Conservation (phyloP, 1,140 invertebrate genomes). For the Yoshiicerus persimilis region DNA sequence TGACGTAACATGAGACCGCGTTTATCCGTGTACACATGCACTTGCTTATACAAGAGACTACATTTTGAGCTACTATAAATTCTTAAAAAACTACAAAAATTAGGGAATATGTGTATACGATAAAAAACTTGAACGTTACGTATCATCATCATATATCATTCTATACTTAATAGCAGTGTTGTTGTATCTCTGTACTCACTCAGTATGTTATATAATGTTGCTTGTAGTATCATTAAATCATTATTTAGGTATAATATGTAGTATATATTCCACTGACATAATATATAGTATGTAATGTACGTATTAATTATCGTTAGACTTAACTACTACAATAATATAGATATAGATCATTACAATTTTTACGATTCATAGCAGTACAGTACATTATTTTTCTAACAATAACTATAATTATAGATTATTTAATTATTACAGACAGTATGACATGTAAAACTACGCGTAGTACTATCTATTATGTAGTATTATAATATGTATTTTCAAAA, state of each 20-base stretch:
- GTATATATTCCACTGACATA: neutral
- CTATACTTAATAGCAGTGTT: conserved; percentile 22
- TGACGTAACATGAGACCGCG: neutral
- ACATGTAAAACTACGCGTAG: conserved; percentile 6
- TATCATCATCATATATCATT: conserved; percentile 12
- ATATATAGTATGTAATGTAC: neutral
- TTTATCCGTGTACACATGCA: conserved; percentile 19
- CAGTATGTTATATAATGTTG: neutral
- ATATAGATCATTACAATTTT: neutral
- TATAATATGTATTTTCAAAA: conserved; percentile 14
- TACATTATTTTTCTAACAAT: neutral
- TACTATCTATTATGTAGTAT: neutral
- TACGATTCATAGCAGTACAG: neutral
- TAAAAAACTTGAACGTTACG: conserved; percentile 33
- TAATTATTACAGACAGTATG: conserved; percentile 17
- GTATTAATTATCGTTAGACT: neutral
- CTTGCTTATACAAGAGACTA: conserved; percentile 15
- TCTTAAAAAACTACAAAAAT: conserved; percentile 35
- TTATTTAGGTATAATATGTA: neutral
- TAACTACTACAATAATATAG: neutral
- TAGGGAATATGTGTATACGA: conserved; percentile 31
- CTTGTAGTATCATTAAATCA: neutral
- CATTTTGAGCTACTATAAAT: conserved; percentile 28
- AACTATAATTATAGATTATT: neutral
- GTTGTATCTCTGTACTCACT: conserved; percentile 21